Evolutionary conservation across 2,888 invertebrate genomes (phyloP).

Genomic region (Cantharis lateralis): DNA sequence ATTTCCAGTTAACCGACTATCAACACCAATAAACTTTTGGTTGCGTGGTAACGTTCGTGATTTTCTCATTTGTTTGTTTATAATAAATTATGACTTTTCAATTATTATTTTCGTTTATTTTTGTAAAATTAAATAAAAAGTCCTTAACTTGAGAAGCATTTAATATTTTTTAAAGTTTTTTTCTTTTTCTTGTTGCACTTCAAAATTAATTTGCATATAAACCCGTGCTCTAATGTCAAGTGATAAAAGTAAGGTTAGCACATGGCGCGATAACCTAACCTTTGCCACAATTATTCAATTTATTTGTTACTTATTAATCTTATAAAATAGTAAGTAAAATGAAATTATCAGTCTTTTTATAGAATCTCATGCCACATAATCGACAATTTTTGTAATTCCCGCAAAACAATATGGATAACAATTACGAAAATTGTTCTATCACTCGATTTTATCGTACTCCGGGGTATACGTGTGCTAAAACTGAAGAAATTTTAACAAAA

Average conservation of each 20-base stretch:
- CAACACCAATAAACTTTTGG: too few relatives aligned
- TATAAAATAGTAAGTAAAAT: not conserved
- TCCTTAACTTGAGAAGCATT: too few relatives aligned
- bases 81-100: too few relatives aligned
- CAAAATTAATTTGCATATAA: slow-evolving; percentile 3
- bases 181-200: too few relatives aligned
- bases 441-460: slow-evolving; percentile 68
- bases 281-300: slow-evolving; percentile 7
- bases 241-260: slow-evolving; percentile 9
- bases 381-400: not conserved
- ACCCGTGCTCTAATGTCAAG: slow-evolving; percentile 9
- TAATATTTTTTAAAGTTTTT: too few relatives aligned
- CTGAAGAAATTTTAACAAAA: slow-evolving; percentile 62
- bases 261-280: slow-evolving; percentile 29
- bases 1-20: too few relatives aligned
- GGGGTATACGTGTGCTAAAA: slow-evolving; percentile 65
- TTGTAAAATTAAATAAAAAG: too few relatives aligned
- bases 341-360: slow-evolving; percentile 2
- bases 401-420: not conserved
- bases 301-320: not conserved
- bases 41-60: too few relatives aligned
- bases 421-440: slow-evolving; percentile 18
- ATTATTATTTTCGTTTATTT: too few relatives aligned
- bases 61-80: too few relatives aligned
- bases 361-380: not conserved